Evolutionary conservation across 1,140 invertebrate genomes (phyloP), one percentile per base, ranked within the genome.

Genomic region (Meloidogyne floridensis): DNA sequence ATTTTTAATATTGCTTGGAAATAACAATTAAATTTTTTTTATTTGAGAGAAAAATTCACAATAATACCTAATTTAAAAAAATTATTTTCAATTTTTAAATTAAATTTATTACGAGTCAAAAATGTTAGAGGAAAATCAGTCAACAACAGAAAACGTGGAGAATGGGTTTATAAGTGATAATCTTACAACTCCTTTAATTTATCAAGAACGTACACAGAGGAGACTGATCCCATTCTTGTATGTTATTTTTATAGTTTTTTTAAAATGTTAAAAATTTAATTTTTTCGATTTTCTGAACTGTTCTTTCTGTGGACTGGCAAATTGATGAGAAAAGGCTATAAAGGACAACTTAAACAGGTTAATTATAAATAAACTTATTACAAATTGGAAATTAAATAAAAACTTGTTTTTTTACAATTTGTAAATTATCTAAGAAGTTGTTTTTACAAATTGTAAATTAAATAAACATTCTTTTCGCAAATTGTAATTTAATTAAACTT

Each of bases 281-380:
- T 65, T 65, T 65, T 65, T 15, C 6, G 59, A n/a, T 81, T 90
- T 18, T 89, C 88, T 4, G 47, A 81, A n/a, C 43, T 90, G 18
- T 89, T 89, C 81, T 89, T 89, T 80, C 87, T 83, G 18, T 89
- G 87, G 87, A 82, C 83, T n/a, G 90, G 89, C 80, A 75, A 74
- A 8, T 75, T 89, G 71, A 82, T 89, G 47, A 51, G 15, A 32
- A 89, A 89, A 80, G 87, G 87, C n/a, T 89, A 81, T 56, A 76
- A 81, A 47, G 74, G 83, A 9, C 51, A 87, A 54, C 75, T 89
- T 42, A 84, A 87, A 32, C 82, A 75, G 69, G 85, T 32, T 47
- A 47, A 56, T 18, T 59, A 51, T 32, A 76, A 11, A 53, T 76
- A n/a, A 56, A 83, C 70, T 43, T 75, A 32, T 83, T 51, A 80